Percentiles rank a stretch among this genome's conserved stretches.
Conservation (phyloP, 2,888 invertebrate genomes). For the Ganaspis brasiliensis region DNA sequence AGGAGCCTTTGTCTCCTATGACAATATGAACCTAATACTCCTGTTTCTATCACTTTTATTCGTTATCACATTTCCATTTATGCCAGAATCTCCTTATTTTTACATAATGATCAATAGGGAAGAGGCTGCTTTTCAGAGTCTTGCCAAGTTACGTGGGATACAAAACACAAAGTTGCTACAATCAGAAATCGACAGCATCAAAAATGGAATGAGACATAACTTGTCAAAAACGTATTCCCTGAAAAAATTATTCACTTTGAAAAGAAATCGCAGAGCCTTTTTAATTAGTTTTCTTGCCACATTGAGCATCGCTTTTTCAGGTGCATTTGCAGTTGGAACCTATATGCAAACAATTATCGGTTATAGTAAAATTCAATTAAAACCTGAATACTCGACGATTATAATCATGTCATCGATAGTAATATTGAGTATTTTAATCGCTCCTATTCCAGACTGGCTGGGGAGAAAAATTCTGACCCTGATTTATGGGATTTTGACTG, state of each 20-base stretch:
- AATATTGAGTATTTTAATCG: not conserved
- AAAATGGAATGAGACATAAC: not conserved
- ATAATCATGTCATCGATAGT: not conserved
- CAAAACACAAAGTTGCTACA: not conserved
- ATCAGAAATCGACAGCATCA: too few species aligned
- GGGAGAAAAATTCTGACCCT: slow-evolving; percentile 1
- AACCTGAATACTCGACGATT: not conserved
- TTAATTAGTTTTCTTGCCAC: not conserved
- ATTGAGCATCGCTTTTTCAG: not conserved
- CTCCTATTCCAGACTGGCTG: not conserved
- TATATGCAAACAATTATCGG: not conserved
- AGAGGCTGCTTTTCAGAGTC: too few species aligned
- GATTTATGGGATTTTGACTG: not conserved
- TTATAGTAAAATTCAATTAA: not conserved
- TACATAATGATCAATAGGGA: not conserved
- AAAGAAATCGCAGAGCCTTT: not conserved
- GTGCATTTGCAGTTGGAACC: not conserved
- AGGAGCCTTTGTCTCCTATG: slow-evolving; percentile 7
- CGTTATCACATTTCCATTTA: not conserved
- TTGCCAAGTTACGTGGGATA: too few species aligned
- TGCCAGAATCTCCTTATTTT: too few species aligned
- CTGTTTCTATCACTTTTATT: not conserved
- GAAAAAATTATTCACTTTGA: not conserved
- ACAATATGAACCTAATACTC: slow-evolving; percentile 5
- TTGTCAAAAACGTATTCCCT: not conserved